phyloP scores from a whole-genome alignment of 2,113 vertebrate genomes.

The Passer montanus region DNA sequence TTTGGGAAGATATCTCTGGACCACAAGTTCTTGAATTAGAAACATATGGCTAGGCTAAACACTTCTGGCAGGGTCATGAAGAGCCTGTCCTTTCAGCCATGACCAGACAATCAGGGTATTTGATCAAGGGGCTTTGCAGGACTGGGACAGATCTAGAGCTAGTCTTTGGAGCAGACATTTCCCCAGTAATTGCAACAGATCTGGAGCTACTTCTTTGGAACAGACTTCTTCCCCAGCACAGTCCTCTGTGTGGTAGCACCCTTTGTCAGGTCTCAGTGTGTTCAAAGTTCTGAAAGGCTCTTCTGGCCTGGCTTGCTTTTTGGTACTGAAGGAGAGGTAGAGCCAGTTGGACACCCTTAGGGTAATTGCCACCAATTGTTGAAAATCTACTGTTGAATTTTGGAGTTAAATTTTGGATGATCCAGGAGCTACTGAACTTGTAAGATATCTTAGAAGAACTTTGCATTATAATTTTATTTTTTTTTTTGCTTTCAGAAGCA shows the following conservation, averaged over 20 bases:
- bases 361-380: fast-evolving
- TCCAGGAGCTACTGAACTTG: background rate
- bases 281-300: background rate
- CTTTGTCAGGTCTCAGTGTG: background rate
- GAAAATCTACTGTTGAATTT: background rate
- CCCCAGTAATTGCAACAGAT: background rate
- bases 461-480: background rate
- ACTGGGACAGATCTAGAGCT: background rate
- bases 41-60: background rate
- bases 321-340: background rate
- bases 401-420: background rate
- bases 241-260: background rate
- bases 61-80: background rate
- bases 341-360: background rate
- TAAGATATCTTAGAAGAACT: background rate
- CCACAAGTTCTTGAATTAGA: background rate
- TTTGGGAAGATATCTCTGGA: background rate
- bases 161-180: background rate
- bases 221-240: background rate
- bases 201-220: background rate
- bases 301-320: background rate
- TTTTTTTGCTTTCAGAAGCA: background rate
- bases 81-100: background rate
- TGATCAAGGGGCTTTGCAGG: background rate
- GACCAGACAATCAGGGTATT: background rate